These are phyloP conservation scores for Hybos culiciformis DNA, from an alignment of 2,888 invertebrate genomes.

Conservation along the genomic window DNA sequence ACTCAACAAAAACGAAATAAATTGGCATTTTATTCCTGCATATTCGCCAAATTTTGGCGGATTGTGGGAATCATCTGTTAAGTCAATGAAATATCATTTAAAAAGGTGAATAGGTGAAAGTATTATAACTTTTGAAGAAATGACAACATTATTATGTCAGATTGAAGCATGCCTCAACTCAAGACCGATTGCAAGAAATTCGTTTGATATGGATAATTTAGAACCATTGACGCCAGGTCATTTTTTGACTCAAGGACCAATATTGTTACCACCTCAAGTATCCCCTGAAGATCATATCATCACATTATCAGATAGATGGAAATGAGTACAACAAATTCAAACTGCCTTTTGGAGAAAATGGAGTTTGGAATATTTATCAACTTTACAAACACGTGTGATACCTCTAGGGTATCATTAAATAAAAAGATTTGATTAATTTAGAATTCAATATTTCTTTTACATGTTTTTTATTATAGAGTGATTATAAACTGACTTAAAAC, in stretches of 20 bases:
- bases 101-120: slow-evolving; percentile 14
- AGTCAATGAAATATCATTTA: slow-evolving; percentile 19
- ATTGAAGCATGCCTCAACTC: slow-evolving; percentile 19
- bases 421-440: too few species aligned
- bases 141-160: slow-evolving; percentile 17
- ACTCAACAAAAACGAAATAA: slow-evolving; percentile 10
- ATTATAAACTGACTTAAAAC: too few species aligned
- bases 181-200: slow-evolving; percentile 14
- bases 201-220: slow-evolving; percentile 8
- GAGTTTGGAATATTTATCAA: slow-evolving; percentile 16
- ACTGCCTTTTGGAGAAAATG: slow-evolving; percentile 18
- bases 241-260: slow-evolving; percentile 2
- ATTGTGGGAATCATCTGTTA: slow-evolving; percentile 21
- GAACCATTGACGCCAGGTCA: slow-evolving; percentile 6
- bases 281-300: neutral
- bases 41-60: slow-evolving; percentile 20
- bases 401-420: too few species aligned
- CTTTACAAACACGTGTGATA: too few species aligned
- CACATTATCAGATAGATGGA: slow-evolving; percentile 15
- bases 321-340: slow-evolving; percentile 14
- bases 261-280: slow-evolving; percentile 7
- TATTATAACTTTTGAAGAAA: slow-evolving; percentile 18
- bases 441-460: too few species aligned
- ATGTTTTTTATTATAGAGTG: too few species aligned
- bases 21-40: slow-evolving; percentile 13